phyloP scores from a whole-genome alignment of 2,113 vertebrate genomes.

The Coracopsis vasa region DNA sequence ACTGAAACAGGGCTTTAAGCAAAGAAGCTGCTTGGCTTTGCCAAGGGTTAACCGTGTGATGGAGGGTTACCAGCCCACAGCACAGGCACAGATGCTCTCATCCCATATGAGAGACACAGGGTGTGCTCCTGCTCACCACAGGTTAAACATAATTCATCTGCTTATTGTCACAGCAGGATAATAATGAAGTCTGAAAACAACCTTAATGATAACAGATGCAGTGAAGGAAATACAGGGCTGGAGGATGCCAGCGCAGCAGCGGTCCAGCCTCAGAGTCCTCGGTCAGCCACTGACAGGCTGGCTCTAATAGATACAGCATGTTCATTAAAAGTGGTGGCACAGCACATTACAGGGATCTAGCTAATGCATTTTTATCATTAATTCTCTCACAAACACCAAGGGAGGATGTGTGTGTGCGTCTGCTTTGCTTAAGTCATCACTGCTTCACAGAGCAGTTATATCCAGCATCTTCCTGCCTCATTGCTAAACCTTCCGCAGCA shows the following conservation, averaged over 20 bases:
- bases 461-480: accelerated
- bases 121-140: neutral
- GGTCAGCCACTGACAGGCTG: neutral
- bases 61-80: neutral
- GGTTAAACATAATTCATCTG: neutral
- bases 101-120: too few relatives aligned
- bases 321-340: neutral
- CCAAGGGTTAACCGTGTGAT: accelerated
- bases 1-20: neutral
- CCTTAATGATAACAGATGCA: neutral
- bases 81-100: neutral
- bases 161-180: neutral
- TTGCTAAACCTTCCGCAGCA: neutral
- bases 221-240: accelerated
- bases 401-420: neutral
- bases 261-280: neutral
- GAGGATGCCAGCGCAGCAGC: neutral
- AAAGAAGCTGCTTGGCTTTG: neutral
- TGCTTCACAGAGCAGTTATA: neutral
- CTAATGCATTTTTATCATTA: neutral
- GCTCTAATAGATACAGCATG: neutral
- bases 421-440: neutral
- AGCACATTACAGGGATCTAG: neutral
- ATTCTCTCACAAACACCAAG: neutral
- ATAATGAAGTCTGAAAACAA: neutral